These are phyloP conservation scores for Rissa tridactyla DNA, from an alignment of 2,113 vertebrate species.

Conservation along the genomic window DNA sequence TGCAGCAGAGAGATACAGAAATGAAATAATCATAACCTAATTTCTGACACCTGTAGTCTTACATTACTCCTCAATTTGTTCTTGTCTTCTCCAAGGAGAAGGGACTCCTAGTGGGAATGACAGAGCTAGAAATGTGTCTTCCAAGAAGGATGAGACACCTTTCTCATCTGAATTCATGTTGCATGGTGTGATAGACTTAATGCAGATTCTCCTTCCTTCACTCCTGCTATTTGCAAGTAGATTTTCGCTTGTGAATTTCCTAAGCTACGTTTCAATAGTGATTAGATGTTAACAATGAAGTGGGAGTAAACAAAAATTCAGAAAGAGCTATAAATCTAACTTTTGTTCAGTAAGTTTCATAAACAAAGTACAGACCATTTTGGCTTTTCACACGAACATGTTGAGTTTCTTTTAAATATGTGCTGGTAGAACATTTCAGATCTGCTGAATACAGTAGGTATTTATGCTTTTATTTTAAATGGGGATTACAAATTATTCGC, in stretches of 20 bases:
- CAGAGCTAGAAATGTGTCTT: not conserved
- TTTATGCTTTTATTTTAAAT: slow-evolving; percentile 67
- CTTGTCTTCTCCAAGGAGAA: not conserved
- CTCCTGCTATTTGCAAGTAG: not conserved
- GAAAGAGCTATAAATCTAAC: not conserved
- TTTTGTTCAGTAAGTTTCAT: not conserved
- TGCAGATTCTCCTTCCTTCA: not conserved
- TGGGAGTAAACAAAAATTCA: not conserved
- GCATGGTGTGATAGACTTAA: not conserved
- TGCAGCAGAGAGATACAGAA: not conserved
- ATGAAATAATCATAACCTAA: not conserved
- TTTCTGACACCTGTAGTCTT: not conserved
- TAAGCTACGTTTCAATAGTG: slow-evolving; percentile 11
- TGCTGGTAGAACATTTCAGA: not conserved
- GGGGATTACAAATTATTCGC: slow-evolving; percentile 66
- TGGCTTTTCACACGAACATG: slow-evolving; percentile 1
- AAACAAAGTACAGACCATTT: not conserved
- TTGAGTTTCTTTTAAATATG: slow-evolving; percentile 26
- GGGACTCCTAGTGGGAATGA: not conserved
- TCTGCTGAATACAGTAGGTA: slow-evolving; percentile 62
- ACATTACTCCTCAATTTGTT: not conserved
- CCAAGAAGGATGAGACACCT: not conserved
- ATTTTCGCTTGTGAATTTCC: not conserved
- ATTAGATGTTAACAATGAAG: slow-evolving; percentile 4
- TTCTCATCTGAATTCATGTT: not conserved